Conservation (phyloP, 2,113 vertebrate species). For the Saimiri boliviensis region DNA sequence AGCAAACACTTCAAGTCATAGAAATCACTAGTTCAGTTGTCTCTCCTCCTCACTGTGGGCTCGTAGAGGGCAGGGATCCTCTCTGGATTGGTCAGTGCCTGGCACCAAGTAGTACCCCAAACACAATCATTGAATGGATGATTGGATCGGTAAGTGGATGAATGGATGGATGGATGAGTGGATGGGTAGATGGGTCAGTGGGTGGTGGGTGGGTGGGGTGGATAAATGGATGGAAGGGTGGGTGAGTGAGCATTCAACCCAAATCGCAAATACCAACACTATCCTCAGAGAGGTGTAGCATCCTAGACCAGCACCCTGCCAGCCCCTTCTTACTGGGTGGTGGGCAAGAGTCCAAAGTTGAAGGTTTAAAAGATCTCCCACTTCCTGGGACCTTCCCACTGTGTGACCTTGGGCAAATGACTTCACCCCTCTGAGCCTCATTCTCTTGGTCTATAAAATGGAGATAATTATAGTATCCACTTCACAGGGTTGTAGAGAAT, state of each 20-base stretch:
- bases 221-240: background rate
- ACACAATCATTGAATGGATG: background rate
- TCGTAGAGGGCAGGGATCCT: background rate
- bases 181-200: background rate
- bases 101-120: background rate
- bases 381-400: background rate
- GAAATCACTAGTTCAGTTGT: background rate
- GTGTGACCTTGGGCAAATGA: background rate
- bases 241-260: background rate
- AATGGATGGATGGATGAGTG: accelerated
- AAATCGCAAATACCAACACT: background rate
- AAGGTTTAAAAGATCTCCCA: background rate
- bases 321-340: background rate
- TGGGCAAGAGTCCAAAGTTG: background rate
- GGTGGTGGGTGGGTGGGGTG: accelerated
- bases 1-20: background rate
- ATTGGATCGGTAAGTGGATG: background rate
- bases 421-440: background rate
- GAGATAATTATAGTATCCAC: background rate
- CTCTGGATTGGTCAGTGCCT: background rate
- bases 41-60: background rate
- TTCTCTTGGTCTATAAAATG: background rate
- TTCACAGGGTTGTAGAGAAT: background rate
- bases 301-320: background rate
- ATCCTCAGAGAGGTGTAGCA: background rate